A percentile compares a stretch with the other conserved stretches of the same genome.
Conservation (phyloP, 2,797 vertebrate species). For the Poecile montanus region DNA sequence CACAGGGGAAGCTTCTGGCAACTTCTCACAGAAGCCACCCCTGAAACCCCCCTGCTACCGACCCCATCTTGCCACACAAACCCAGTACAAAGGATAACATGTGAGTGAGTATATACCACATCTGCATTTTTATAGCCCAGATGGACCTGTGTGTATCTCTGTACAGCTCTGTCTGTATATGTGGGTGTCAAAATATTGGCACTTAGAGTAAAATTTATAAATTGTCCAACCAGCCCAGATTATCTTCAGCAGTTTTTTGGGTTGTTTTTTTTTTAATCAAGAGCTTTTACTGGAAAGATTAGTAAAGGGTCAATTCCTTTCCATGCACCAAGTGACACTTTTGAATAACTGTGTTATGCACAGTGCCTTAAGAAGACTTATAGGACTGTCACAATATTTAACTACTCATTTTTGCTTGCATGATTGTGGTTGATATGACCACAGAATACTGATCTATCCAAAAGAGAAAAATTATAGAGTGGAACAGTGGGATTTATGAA, state of each 20-base stretch:
- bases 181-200: neutral
- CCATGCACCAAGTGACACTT: conserved; percentile 53
- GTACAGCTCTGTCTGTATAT: neutral
- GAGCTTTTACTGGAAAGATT: conserved; percentile 50
- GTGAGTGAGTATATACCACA: neutral
- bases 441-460: conserved; percentile 84
- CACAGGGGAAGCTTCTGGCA: neutral
- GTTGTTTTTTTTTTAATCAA: conserved; percentile 37
- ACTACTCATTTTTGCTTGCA: conserved; percentile 81
- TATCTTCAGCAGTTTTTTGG: neutral
- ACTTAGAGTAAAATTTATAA: conserved; percentile 47
- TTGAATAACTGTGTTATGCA: conserved; percentile 57
- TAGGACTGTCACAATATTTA: conserved; percentile 73
- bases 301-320: conserved; percentile 47
- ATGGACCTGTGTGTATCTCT: neutral
- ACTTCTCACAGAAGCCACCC: neutral
- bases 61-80: neutral
- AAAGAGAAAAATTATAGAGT: conserved; percentile 80
- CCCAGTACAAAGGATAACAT: neutral
- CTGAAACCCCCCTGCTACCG: neutral
- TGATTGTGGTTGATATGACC: conserved; percentile 82
- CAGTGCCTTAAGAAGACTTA: conserved; percentile 55
- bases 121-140: conserved; percentile 20
- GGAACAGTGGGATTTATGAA: conserved; percentile 79
- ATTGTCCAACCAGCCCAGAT: neutral